Conservation (phyloP, 1,140 invertebrate genomes). For the Nilaparvata lugens region DNA sequence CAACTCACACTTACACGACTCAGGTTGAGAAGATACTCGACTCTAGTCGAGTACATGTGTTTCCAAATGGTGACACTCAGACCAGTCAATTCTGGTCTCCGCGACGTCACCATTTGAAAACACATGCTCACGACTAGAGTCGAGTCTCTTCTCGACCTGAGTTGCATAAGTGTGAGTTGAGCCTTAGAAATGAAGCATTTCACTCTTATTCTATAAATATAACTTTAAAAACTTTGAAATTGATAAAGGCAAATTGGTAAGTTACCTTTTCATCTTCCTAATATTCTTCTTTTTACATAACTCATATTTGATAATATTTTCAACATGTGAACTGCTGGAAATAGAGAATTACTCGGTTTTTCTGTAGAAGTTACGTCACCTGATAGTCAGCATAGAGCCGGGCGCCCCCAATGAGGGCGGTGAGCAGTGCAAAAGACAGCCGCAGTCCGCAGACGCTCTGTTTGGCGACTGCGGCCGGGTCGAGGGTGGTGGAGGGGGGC, state of each 20-base stretch:
- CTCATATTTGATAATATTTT: not conserved
- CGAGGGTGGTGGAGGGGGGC: conserved; percentile 33
- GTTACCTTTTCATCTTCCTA: not conserved
- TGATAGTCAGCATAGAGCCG: conserved; percentile 59
- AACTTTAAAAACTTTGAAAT: not conserved
- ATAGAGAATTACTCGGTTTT: not conserved
- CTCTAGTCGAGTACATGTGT: no score
- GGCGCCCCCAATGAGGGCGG: conserved; percentile 50
- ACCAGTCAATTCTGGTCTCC: no score
- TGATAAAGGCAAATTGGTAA: not conserved
- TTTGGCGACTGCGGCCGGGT: conserved; percentile 21
- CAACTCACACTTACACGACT: no score
- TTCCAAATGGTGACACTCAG: no score
- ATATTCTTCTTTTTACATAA: not conserved
- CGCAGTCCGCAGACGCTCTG: conserved; percentile 50
- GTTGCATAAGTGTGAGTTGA: no score
- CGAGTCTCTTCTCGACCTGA: no score
- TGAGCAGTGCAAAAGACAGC: conserved; percentile 51
- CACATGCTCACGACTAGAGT: no score
- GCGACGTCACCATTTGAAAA: no score
- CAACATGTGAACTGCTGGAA: not conserved
- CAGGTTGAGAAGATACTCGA: no score
- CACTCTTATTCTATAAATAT: not conserved
- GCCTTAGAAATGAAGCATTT: no score
- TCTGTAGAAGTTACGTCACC: conserved; percentile 33